Conservation (phyloP, 2,113 vertebrate genomes). For the Anolis sagrei region DNA sequence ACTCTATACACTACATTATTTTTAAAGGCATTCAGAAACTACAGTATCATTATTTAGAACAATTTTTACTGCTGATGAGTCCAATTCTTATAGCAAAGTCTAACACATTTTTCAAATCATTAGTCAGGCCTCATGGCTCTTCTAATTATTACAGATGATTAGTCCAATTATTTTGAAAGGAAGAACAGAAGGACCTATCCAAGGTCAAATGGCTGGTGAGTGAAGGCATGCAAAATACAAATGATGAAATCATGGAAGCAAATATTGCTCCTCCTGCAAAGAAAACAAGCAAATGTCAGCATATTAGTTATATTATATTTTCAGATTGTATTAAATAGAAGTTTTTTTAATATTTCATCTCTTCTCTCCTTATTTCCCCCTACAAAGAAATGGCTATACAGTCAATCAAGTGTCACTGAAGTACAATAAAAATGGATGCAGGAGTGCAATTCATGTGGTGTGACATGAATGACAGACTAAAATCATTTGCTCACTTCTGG, state of each 20-base stretch:
- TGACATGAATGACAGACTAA: neutral
- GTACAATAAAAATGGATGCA: neutral
- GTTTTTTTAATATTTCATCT: neutral
- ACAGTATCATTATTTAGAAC: constrained; percentile 2
- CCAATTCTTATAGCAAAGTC: constrained; percentile 5
- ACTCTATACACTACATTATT: neutral
- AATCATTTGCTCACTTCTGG: neutral
- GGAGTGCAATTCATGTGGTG: neutral
- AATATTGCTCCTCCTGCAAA: neutral
- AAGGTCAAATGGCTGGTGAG: constrained; percentile 30
- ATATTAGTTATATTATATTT: constrained; percentile 11
- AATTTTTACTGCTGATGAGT: constrained; percentile 6
- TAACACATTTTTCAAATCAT: constrained; percentile 38
- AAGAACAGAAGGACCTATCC: constrained; percentile 18
- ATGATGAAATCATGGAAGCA: neutral
- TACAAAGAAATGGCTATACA: neutral
- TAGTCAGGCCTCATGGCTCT: constrained; percentile 19
- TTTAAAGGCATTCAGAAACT: neutral
- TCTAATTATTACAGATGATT: constrained; percentile 37
- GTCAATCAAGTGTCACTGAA: constrained; percentile 15
- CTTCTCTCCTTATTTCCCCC: neutral
- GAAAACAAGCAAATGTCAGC: neutral
- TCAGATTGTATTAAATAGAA: neutral
- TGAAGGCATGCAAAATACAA: neutral
- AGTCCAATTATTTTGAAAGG: constrained; percentile 38